phyloP scores from a whole-genome alignment of 2,888 invertebrate genomes.

The Bugulina stolonifera region DNA sequence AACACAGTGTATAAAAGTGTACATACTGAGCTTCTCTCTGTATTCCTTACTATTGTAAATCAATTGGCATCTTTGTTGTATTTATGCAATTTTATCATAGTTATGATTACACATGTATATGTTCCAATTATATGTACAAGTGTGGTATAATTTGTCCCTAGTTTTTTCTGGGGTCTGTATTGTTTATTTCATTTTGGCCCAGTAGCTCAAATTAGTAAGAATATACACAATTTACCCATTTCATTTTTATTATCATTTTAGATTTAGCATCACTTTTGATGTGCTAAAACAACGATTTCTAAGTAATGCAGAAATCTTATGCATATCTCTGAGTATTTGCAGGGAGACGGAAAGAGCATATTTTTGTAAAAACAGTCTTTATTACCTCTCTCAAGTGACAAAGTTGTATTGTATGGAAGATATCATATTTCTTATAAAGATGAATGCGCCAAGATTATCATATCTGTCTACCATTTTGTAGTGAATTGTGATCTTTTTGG shows the following conservation, averaged over 20 bases:
- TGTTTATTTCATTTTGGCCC: background rate
- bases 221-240: no score
- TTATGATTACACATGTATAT: slow-evolving; percentile 9
- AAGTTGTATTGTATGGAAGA: background rate
- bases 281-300: background rate
- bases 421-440: background rate
- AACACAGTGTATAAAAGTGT: background rate
- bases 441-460: slow-evolving; percentile 18
- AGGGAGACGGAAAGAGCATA: slow-evolving; percentile 17
- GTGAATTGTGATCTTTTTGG: slow-evolving; percentile 7
- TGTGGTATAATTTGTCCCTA: background rate
- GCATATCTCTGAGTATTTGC: slow-evolving; percentile 23
- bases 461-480: slow-evolving; percentile 20
- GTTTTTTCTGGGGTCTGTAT: background rate
- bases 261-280: background rate
- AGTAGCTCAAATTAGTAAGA: slow-evolving; percentile 17
- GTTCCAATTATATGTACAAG: background rate
- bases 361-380: slow-evolving; percentile 24
- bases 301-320: background rate
- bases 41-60: background rate
- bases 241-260: background rate
- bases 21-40: background rate
- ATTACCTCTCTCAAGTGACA: slow-evolving; percentile 17
- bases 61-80: slow-evolving; percentile 14
- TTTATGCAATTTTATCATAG: slow-evolving; percentile 25